phyloP scores from a whole-genome alignment of 2,888 invertebrate genomes.

The Drosophila monieri region DNA sequence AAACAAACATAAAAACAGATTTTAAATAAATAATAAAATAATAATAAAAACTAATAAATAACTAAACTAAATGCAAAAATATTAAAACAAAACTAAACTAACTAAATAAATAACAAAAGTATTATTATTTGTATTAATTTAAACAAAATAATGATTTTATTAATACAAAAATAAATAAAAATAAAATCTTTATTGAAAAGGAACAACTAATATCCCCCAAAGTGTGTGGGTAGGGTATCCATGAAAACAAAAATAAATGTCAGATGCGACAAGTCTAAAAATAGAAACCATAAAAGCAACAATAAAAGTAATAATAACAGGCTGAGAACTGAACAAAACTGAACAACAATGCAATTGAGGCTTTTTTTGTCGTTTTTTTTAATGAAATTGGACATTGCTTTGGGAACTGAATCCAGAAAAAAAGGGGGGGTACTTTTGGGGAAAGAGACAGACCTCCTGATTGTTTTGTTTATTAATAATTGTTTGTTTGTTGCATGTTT shows the following conservation, averaged over 20 bases:
- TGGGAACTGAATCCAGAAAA: constrained; percentile 7
- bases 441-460: not conserved
- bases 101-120: no score
- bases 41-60: no score
- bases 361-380: constrained; percentile 16
- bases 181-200: no score
- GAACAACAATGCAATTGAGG: constrained; percentile 52
- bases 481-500: constrained; percentile 14
- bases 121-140: no score
- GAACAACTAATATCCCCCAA: constrained; percentile 14
- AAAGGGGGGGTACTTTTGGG: not conserved
- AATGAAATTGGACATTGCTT: constrained; percentile 36
- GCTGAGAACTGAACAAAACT: constrained; percentile 18
- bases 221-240: constrained; percentile 27
- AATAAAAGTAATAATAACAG: constrained; percentile 55
- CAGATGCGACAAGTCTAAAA: constrained; percentile 45
- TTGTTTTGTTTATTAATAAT: constrained; percentile 7
- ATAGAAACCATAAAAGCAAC: constrained; percentile 44
- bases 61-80: no score
- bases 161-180: no score
- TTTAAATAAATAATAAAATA: no score
- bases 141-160: no score
- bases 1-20: no score
- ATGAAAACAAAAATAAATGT: constrained; percentile 40
- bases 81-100: no score